Percentiles rank a stretch among this genome's conserved stretches.
These are phyloP conservation scores for Chromis chromis DNA, from an alignment of 2,797 vertebrate genomes.

Conservation along the genomic window DNA sequence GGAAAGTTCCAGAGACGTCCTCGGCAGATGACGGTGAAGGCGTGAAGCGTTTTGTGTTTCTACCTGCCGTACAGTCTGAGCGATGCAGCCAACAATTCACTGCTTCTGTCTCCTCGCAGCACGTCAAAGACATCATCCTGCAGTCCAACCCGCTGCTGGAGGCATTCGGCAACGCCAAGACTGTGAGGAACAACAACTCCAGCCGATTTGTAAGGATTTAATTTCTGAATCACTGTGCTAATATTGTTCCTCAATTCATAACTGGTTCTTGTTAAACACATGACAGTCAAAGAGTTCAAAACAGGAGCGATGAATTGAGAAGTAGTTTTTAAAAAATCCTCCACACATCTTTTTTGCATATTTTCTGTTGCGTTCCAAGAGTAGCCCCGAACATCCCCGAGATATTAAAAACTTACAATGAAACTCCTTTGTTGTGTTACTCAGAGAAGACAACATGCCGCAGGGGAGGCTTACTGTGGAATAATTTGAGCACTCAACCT, in stretches of 20 bases:
- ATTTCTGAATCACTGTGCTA: constrained; percentile 26
- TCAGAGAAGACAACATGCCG: constrained; percentile 17
- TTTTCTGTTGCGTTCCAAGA: constrained; percentile 1
- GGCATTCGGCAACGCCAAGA: constrained; percentile 98
- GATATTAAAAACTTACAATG: neutral
- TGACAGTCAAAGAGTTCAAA: constrained; percentile 36
- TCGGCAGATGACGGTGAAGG: constrained; percentile 28
- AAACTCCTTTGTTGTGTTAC: constrained; percentile 6
- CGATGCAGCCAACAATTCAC: constrained; percentile 55
- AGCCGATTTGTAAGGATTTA: constrained; percentile 93
- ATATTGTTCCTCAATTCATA: constrained; percentile 13
- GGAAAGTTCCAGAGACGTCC: constrained; percentile 70
- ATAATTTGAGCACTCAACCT: constrained; percentile 40
- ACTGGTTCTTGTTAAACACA: constrained; percentile 20
- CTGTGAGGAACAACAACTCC: constrained; percentile 97
- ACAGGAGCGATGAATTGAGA: neutral
- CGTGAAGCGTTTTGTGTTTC: constrained; percentile 54
- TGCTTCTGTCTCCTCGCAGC: constrained; percentile 82
- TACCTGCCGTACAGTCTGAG: constrained; percentile 39
- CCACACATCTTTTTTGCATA: neutral
- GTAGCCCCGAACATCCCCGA: neutral
- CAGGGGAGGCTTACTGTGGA: constrained; percentile 10
- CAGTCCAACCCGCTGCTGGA: constrained; percentile 98
- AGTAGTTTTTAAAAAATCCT: neutral
- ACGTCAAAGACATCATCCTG: constrained; percentile 98